Evolutionary conservation across 2,888 invertebrate species (phyloP).

Genomic region (Trachelus iudaicus): DNA sequence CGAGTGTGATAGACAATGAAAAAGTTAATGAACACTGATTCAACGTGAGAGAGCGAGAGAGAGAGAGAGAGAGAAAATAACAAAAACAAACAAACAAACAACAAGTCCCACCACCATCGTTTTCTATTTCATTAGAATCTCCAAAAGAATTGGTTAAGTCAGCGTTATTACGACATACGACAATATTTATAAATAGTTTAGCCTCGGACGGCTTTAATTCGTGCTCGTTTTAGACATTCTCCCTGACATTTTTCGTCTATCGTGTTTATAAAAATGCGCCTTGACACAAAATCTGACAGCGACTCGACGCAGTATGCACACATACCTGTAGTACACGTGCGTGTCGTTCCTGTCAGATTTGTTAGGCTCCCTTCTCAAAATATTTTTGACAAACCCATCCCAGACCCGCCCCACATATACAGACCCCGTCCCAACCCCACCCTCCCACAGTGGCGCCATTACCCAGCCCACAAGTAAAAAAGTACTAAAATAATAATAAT

Average conservation of each 20-base stretch:
- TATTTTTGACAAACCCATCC: background rate
- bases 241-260: background rate
- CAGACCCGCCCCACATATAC: background rate
- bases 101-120: slow-evolving; percentile 14
- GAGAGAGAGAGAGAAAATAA: background rate
- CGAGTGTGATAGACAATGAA: background rate
- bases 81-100: slow-evolving; percentile 9
- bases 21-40: background rate
- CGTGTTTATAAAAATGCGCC: background rate
- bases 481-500: background rate
- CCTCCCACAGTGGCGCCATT: background rate
- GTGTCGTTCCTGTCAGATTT: background rate
- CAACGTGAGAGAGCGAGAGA: background rate
- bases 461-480: background rate
- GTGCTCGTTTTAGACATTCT: slow-evolving; percentile 1
- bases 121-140: slow-evolving; percentile 15
- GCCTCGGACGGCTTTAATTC: slow-evolving; percentile 47
- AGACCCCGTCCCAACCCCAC: background rate
- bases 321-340: background rate
- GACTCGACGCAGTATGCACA: background rate
- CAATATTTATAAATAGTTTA: slow-evolving; percentile 38
- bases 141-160: slow-evolving; percentile 17
- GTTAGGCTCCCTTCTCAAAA: background rate
- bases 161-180: slow-evolving; percentile 18
- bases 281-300: background rate